Evolutionary conservation across 2,797 vertebrate genomes (phyloP).

Genomic region (Clarias fuscus): DNA sequence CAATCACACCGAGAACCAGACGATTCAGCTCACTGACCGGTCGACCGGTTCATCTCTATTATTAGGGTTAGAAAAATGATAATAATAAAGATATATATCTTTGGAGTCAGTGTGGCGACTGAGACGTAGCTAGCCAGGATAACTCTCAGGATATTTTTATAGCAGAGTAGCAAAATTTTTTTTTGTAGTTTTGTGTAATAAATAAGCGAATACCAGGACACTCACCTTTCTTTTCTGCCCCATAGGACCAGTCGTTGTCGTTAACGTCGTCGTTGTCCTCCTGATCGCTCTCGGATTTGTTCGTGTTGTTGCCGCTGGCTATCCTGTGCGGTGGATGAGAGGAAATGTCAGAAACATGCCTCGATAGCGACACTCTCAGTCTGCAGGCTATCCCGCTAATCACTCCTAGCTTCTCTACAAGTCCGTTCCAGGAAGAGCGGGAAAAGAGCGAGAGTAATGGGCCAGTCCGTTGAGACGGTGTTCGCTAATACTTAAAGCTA

Average conservation of each 20-base stretch:
- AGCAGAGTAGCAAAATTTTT: too few species aligned
- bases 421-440: neutral
- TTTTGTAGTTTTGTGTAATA: too few species aligned
- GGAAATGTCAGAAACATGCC: neutral
- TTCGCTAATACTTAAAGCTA: too few species aligned
- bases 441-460: neutral
- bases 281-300: conserved; percentile 96
- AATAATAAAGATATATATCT: too few species aligned
- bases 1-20: too few species aligned
- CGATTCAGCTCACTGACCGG: too few species aligned
- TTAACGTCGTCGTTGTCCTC: conserved; percentile 97
- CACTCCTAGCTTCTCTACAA: neutral
- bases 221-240: conserved; percentile 94
- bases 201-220: neutral
- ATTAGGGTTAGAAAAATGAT: too few species aligned
- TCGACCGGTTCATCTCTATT: too few species aligned
- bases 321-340: conserved; percentile 72
- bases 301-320: conserved; percentile 94
- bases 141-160: too few species aligned
- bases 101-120: too few species aligned
- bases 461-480: too few species aligned
- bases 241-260: conserved; percentile 98
- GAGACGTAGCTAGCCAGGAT: too few species aligned
- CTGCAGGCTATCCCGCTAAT: neutral
- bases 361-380: neutral